Conservation (phyloP, 2,888 invertebrate genomes). For the Microdon myrmicae region DNA sequence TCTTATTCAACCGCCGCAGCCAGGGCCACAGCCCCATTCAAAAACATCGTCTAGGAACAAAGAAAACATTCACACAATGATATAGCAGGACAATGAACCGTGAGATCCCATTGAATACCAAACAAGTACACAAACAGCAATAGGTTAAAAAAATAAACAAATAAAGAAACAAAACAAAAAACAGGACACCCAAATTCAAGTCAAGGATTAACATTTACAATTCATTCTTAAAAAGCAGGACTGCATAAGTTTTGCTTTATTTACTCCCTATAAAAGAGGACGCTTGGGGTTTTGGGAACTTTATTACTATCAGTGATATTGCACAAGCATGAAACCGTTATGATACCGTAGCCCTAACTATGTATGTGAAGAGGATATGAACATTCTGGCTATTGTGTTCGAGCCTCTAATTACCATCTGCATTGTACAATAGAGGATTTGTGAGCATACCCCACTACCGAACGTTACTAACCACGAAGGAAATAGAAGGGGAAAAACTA, state of each 20-base stretch:
- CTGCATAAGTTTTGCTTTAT: constrained; percentile 27
- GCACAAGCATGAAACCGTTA: no score
- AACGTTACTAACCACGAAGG: constrained; percentile 25
- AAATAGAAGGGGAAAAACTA: constrained; percentile 17
- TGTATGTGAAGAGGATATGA: no score
- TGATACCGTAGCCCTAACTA: no score
- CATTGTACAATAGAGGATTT: constrained; percentile 32
- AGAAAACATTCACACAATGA: no score
- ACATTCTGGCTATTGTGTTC: background rate
- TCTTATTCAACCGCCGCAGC: no score
- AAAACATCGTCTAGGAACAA: no score
- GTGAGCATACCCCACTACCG: constrained; percentile 16
- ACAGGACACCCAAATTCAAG: constrained; percentile 37
- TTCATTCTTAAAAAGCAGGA: constrained; percentile 10
- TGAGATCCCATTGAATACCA: constrained; percentile 7
- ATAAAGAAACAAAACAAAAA: constrained; percentile 1
- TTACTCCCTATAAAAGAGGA: no score
- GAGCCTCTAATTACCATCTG: constrained; percentile 44
- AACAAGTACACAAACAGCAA: background rate
- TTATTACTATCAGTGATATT: no score
- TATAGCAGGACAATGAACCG: constrained; percentile 8
- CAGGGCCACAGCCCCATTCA: no score
- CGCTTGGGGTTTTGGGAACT: no score
- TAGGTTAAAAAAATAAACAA: background rate
- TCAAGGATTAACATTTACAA: constrained; percentile 48